These are phyloP conservation scores for Tenodera sinensis DNA, from an alignment of 2,888 invertebrate genomes.

Conservation along the genomic window DNA sequence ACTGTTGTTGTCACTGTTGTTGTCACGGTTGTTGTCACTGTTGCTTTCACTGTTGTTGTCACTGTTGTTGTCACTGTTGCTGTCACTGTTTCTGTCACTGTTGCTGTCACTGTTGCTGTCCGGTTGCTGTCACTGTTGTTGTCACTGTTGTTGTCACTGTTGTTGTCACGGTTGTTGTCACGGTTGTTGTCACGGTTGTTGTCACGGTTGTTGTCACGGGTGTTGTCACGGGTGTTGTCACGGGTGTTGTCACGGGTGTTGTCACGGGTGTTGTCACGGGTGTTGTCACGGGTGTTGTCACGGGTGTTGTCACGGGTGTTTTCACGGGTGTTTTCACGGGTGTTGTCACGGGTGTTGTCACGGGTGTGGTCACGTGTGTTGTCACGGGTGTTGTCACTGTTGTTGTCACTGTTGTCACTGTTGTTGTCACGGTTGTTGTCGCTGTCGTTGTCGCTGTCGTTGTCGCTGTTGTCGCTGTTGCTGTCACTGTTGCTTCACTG, in stretches of 20 bases:
- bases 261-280: slow-evolving; percentile 9
- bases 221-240: no score
- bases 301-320: background rate
- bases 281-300: background rate
- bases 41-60: background rate
- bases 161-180: no score
- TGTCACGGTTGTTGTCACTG: no score
- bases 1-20: slow-evolving; percentile 9
- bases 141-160: background rate
- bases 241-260: background rate
- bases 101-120: slow-evolving; percentile 8
- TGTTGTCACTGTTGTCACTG: slow-evolving; percentile 3
- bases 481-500: background rate
- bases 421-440: slow-evolving; percentile 11
- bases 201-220: no score
- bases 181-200: no score
- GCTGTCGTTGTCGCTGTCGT: background rate
- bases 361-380: background rate
- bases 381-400: background rate
- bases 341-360: no score
- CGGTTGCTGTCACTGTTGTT: slow-evolving; percentile 16
- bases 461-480: background rate
- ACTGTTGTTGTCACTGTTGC: background rate
- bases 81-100: slow-evolving; percentile 7
- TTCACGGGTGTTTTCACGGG: background rate